A percentile compares a stretch with the other conserved stretches of the same genome.
Conservation (phyloP, 2,113 vertebrate genomes). For the Aegypius monachus region DNA sequence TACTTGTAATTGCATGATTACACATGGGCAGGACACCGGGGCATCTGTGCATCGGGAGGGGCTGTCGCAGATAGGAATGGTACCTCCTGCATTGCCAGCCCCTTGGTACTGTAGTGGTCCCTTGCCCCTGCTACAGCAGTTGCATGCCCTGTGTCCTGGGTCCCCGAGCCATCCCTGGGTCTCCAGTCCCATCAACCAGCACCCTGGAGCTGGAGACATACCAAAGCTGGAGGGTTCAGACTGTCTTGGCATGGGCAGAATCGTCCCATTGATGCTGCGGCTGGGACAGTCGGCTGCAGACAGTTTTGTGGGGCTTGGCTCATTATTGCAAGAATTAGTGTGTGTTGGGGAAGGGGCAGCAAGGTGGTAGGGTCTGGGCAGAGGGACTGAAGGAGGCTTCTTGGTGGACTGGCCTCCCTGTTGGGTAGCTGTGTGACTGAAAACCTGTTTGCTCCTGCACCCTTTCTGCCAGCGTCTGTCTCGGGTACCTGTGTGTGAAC, state of each 20-base stretch:
- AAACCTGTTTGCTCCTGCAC: neutral
- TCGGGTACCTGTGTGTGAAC: neutral
- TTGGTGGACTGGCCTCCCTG: neutral
- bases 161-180: neutral
- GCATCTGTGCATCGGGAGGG: fast-evolving
- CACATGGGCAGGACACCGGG: neutral
- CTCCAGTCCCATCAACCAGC: neutral
- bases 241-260: neutral
- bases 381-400: neutral
- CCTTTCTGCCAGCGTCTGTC: neutral
- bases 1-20: neutral
- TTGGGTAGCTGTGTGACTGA: neutral
- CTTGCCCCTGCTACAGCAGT: neutral
- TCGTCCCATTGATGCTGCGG: fast-evolving
- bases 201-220: neutral
- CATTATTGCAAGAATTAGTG: neutral
- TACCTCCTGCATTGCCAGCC: fast-evolving
- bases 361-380: neutral
- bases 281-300: neutral
- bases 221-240: neutral
- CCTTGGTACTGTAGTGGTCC: neutral
- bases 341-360: neutral
- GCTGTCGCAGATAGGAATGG: neutral
- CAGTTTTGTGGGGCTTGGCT: neutral
- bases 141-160: neutral